These are phyloP conservation scores for Phengaris arion DNA, from an alignment of 2,888 invertebrate genomes.

Conservation along the genomic window DNA sequence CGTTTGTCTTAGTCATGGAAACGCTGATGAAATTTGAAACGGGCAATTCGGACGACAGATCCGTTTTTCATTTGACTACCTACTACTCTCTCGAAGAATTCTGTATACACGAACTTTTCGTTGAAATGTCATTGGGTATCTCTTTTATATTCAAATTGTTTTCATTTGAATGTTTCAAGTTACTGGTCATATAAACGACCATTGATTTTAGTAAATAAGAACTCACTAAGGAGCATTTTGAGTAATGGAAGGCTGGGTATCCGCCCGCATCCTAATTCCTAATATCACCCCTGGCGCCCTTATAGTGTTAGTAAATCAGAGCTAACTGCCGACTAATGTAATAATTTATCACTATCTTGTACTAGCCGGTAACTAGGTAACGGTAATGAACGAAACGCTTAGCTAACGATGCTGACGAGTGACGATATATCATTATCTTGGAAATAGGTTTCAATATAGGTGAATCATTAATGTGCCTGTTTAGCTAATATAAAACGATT, in stretches of 20 bases:
- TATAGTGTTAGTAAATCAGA: neutral
- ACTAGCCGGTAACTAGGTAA: conserved; percentile 3
- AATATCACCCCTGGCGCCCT: neutral
- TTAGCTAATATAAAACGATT: neutral
- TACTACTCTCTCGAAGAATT: neutral
- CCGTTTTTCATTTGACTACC: conserved; percentile 8
- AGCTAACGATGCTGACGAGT: neutral
- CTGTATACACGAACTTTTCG: neutral
- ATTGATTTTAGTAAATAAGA: neutral
- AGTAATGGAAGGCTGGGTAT: neutral
- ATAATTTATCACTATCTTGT: conserved; percentile 15
- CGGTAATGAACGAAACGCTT: conserved; percentile 13
- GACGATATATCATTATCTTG: conserved; percentile 8
- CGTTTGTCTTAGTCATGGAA: conserved; percentile 24
- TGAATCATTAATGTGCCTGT: neutral
- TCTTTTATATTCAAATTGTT: no score
- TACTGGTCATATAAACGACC: no score
- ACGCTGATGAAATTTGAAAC: conserved; percentile 15
- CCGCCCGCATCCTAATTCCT: neutral
- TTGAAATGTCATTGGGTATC: neutral
- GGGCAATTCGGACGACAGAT: conserved; percentile 23
- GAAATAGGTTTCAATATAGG: conserved; percentile 2
- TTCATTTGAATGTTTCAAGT: no score
- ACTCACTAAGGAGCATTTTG: neutral
- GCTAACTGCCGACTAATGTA: conserved; percentile 9